A percentile compares a stretch with the other conserved stretches of the same genome.
Evolutionary conservation across 2,113 vertebrate species (phyloP).

Genomic region (Thinocorus orbignyianus): DNA sequence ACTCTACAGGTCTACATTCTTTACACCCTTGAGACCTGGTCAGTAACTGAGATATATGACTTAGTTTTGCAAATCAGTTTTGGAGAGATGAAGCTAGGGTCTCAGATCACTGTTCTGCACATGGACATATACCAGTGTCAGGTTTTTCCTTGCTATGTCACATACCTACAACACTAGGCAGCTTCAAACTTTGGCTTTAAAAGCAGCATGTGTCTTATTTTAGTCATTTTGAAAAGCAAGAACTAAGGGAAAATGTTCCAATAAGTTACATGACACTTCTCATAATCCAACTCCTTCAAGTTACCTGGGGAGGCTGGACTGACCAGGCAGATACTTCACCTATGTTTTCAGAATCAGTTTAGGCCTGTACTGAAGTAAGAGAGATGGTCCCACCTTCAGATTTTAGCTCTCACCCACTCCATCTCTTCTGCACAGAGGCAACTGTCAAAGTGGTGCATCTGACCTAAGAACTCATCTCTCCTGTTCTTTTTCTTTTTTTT

Average conservation of each 20-base stretch:
- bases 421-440: background rate
- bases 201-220: background rate
- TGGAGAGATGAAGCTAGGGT: background rate
- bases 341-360: background rate
- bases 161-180: background rate
- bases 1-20: background rate
- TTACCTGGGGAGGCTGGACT: background rate
- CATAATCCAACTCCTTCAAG: background rate
- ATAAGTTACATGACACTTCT: background rate
- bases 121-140: rapidly evolving
- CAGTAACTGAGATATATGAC: background rate
- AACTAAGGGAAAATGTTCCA: background rate
- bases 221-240: background rate
- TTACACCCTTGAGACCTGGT: background rate
- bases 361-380: background rate
- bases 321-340: background rate
- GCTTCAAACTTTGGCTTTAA: background rate
- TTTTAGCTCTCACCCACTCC: background rate
- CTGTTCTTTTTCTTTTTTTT: background rate
- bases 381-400: background rate
- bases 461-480: background rate
- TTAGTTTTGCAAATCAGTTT: background rate
- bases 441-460: background rate
- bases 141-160: background rate
- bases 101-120: background rate